These are phyloP conservation scores for Idris sp. DNA, from an alignment of 1,140 invertebrate species.

Conservation along the genomic window DNA sequence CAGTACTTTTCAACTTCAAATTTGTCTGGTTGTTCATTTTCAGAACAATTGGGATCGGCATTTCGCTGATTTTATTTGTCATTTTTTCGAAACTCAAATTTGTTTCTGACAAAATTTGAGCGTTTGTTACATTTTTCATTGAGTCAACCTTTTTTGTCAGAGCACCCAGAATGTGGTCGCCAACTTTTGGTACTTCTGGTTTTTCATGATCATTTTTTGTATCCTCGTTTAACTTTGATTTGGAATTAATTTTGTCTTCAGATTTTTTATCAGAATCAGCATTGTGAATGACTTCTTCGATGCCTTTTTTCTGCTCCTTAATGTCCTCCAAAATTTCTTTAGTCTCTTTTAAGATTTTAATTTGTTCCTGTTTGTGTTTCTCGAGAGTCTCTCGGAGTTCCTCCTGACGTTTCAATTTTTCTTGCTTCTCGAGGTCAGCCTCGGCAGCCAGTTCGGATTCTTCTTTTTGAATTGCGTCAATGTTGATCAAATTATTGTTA, in stretches of 20 bases:
- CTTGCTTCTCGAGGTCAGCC: slow-evolving; percentile 59
- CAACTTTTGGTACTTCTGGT: slow-evolving; percentile 55
- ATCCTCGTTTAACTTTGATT: background rate
- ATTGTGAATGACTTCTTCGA: slow-evolving; percentile 25
- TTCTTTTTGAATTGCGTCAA: slow-evolving; percentile 77
- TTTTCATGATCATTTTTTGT: slow-evolving; percentile 3
- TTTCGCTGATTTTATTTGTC: slow-evolving; percentile 12
- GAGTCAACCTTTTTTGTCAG: slow-evolving; percentile 66
- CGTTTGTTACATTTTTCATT: no score
- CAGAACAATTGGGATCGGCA: slow-evolving; percentile 66
- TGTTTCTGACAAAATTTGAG: slow-evolving; percentile 28
- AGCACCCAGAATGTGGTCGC: slow-evolving; percentile 69
- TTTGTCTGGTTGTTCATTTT: slow-evolving; percentile 52
- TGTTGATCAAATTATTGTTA: slow-evolving; percentile 71
- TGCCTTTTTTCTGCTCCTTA: slow-evolving; percentile 70
- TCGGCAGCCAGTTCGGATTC: slow-evolving; percentile 75
- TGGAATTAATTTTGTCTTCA: background rate
- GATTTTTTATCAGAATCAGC: background rate
- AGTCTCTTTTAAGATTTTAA: slow-evolving; percentile 80
- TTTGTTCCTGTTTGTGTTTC: slow-evolving; percentile 80
- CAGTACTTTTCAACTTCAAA: background rate
- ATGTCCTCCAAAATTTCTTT: slow-evolving; percentile 80
- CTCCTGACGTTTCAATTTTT: slow-evolving; percentile 72
- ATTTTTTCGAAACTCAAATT: slow-evolving; percentile 29
- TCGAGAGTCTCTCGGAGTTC: slow-evolving; percentile 80